A percentile compares a stretch with the other conserved stretches of the same genome.
These are phyloP conservation scores for Neodiprion virginianus DNA, from an alignment of 1,140 invertebrate species.

Conservation along the genomic window DNA sequence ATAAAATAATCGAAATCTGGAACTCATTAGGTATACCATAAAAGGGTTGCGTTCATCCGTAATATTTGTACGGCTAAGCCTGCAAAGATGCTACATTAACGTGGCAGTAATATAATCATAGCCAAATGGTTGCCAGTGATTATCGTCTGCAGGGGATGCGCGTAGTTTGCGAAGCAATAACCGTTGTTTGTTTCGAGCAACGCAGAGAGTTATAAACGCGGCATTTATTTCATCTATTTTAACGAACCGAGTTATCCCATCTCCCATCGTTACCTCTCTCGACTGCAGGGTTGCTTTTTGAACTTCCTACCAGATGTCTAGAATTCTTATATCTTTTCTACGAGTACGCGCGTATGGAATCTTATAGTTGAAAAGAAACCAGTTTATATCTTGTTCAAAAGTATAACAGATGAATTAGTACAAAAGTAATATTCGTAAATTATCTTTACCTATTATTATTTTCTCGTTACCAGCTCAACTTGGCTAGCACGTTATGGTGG, in stretches of 20 bases:
- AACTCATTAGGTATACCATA: constrained; percentile 12
- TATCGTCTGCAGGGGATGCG: constrained; percentile 15
- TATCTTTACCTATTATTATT: too few species aligned
- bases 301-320: not conserved
- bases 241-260: constrained; percentile 10
- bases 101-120: too few species aligned
- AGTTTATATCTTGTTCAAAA: not conserved
- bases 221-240: constrained; percentile 14
- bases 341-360: not conserved
- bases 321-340: too few species aligned
- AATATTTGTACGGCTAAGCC: not conserved
- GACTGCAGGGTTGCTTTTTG: not conserved
- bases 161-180: constrained; percentile 16
- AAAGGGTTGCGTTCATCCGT: not conserved
- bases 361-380: not conserved
- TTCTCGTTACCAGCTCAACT: too few species aligned
- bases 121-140: too few species aligned
- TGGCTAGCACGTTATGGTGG: too few species aligned
- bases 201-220: not conserved
- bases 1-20: not conserved
- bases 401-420: not conserved
- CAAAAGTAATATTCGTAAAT: not conserved
- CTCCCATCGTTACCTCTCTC: not conserved
- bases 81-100: not conserved
- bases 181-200: not conserved